These are phyloP conservation scores for Mamestra configurata DNA, from an alignment of 1,140 invertebrate species.

Conservation along the genomic window DNA sequence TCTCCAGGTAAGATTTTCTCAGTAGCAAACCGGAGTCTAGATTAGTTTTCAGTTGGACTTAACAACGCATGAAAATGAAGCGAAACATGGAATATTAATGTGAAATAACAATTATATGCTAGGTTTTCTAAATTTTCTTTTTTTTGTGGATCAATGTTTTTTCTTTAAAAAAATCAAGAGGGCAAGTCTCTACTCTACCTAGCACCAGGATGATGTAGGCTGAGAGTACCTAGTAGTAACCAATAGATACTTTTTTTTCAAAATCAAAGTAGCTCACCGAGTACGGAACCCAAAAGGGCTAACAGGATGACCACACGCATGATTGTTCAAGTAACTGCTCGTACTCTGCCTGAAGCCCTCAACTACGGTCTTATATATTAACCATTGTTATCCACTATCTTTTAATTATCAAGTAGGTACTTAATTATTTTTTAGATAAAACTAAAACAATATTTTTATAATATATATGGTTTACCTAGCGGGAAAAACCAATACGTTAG, in stretches of 20 bases:
- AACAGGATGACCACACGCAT: constrained; percentile 56
- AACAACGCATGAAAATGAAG: too few species aligned
- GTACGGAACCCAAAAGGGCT: constrained; percentile 53
- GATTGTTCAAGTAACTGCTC: constrained; percentile 21
- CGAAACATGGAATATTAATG: too few species aligned
- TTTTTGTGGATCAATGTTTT: too few species aligned
- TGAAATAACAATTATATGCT: too few species aligned
- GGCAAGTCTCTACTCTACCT: too few species aligned
- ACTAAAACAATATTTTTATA: background rate
- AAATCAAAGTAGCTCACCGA: constrained; percentile 45
- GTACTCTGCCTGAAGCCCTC: background rate
- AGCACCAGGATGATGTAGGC: too few species aligned
- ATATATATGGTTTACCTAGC: background rate
- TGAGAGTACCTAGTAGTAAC: too few species aligned
- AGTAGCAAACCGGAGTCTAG: background rate
- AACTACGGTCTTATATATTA: constrained; percentile 8
- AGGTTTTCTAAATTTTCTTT: too few species aligned
- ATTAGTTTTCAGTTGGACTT: too few species aligned
- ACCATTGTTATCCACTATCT: background rate
- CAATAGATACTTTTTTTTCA: too few species aligned
- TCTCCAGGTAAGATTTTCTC: background rate
- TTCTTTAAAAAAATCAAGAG: too few species aligned
- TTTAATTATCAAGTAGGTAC: too few species aligned
- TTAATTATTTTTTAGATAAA: background rate
- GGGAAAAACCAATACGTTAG: background rate